Percentiles rank a stretch among this genome's conserved stretches.
Conservation (phyloP, 1,140 invertebrate species). For the Chironomus striatipennis region DNA sequence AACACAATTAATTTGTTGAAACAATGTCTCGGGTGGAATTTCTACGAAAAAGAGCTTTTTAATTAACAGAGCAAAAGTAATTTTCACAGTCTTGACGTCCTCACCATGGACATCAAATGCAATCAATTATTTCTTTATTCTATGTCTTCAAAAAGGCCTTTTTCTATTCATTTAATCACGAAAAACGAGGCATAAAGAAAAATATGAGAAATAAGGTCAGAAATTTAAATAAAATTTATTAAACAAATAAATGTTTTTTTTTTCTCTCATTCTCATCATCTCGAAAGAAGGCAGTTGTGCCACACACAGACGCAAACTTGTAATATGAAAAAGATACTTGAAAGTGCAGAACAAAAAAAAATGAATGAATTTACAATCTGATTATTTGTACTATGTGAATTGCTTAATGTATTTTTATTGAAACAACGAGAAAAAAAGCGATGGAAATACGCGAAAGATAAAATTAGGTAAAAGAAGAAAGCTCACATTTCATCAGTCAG, state of each 20-base stretch:
- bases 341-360: not conserved
- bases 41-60: too few relatives aligned
- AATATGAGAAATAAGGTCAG: not conserved
- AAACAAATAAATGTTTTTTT: not conserved
- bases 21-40: too few relatives aligned
- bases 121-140: too few relatives aligned
- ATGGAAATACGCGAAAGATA: not conserved
- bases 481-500: not conserved
- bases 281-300: not conserved
- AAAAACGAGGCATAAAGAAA: not conserved
- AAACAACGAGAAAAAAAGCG: not conserved
- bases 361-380: not conserved
- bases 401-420: not conserved
- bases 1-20: too few relatives aligned
- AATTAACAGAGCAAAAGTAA: too few relatives aligned
- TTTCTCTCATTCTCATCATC: not conserved
- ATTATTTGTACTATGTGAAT: not conserved
- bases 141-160: too few relatives aligned
- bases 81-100: too few relatives aligned
- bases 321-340: not conserved
- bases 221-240: not conserved
- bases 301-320: not conserved
- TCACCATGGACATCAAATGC: too few relatives aligned
- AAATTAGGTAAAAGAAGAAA: constrained; percentile 1
- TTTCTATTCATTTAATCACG: too few relatives aligned